phyloP scores from a whole-genome alignment of 2,888 invertebrate genomes.

The Rhabditoides inermis region DNA sequence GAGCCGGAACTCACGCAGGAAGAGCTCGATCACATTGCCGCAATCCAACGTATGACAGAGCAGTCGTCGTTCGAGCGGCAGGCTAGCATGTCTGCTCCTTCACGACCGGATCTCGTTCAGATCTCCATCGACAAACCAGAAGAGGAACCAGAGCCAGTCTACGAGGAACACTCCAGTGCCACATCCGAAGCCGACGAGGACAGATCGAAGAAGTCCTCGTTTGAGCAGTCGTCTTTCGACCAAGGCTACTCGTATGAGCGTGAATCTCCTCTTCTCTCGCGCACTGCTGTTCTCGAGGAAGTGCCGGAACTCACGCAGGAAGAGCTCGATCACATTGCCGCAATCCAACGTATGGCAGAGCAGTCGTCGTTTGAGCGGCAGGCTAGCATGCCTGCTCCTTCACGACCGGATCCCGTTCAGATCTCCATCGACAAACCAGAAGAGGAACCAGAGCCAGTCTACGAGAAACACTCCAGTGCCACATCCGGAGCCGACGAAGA shows the following conservation, averaged over 20 bases:
- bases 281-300: background rate
- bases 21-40: slow-evolving; percentile 4
- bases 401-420: too few species aligned
- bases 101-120: background rate
- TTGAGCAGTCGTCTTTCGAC: slow-evolving; percentile 7
- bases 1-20: slow-evolving; percentile 7
- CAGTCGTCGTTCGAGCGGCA: slow-evolving; percentile 6
- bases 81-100: background rate
- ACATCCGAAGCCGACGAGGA: slow-evolving; percentile 3
- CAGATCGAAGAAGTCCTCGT: background rate
- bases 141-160: background rate
- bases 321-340: slow-evolving; percentile 10
- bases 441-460: background rate
- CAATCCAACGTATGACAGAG: background rate
- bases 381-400: background rate
- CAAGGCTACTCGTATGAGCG: slow-evolving; percentile 1
- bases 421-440: background rate
- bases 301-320: slow-evolving; percentile 7
- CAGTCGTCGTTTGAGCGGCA: slow-evolving; percentile 4
- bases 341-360: slow-evolving; percentile 7
- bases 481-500: slow-evolving; percentile 3
- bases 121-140: background rate
- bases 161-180: background rate
- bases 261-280: slow-evolving; percentile 1
- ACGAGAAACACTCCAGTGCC: background rate